Evolutionary conservation across 2,113 vertebrate genomes (phyloP), one percentile per base, ranked within the genome.

Genomic region (Ginglymostoma cirratum): DNA sequence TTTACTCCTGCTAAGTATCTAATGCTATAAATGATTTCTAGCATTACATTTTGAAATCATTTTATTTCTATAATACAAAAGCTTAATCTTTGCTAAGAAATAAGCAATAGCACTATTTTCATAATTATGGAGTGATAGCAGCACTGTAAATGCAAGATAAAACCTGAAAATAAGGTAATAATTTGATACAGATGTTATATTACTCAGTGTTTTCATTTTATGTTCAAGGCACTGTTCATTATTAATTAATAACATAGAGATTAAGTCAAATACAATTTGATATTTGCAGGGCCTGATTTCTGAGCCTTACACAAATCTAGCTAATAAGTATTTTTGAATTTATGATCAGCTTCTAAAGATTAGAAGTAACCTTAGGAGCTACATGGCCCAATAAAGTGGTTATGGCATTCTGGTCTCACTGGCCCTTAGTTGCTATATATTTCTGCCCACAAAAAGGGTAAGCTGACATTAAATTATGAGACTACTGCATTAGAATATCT

Each of bases 241-340:
- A 30, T 87, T 87, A 52, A 24, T 55, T 89, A 48, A 89, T 89
- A 89, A 45, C 48, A 10, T 4, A 89, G 48, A 5, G 45, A 89
- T 55, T 5, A 89, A 52, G 23, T 86, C 83, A 86, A 45, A 45
- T 38, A 45, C 17, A 4, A 85, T 17, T 45, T 21, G 21, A 86
- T 87, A 52, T 87, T 87, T 87, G 23, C 85, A 87, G 48, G 85
- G 52, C 45, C 10, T 87, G 85, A 52, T 87, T 87, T 87, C 85
- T 14, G 30, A 87, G 48, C 24, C 52, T 30, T 55, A 10, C 6
- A 5, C 23, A 17, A 86, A 86, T 24, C 85, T 1, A 86, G 48
- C 45, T 86, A 87, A 52, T 45, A 80, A 80, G 34, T 55, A 55
- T 87, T 87, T 30, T 24, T 87, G 45, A 27, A 30, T 55, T 24